Evolutionary conservation across 2,888 invertebrate species (phyloP), one percentile per base, ranked within the genome.

Genomic region (Patella ulyssiponensis): DNA sequence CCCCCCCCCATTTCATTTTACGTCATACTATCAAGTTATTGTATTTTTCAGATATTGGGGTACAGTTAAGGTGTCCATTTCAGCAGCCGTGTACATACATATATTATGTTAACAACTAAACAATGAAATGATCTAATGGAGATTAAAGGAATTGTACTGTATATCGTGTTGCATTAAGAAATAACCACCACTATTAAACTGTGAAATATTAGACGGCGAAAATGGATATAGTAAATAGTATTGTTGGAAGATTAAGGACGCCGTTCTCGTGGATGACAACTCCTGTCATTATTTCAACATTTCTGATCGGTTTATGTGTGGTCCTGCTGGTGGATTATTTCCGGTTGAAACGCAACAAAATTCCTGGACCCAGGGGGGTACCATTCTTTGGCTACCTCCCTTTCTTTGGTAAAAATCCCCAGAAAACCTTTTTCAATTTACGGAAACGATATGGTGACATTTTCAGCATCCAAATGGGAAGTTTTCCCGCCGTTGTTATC

Each of bases 311-410:
- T 11, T 64, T 64, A 23, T 23, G 20, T 12, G 23, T 23, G 12
- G 64, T 64, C 20, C 15, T 64, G 64, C 14, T 64, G 64, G 2
- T 23, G 0, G 20, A 64, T 11, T 23, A 64, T 5, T 64, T 64
- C 15, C 20, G 20, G 11, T 3, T 14, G 20, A 23, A 64, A 15
- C 17, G 58, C 75, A 75, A 80, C 12, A 76, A 69, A 72, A 78
- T 81, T 7, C 82, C 82, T 0, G 83, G 83, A 7, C 84, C 84
- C 1, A 76, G 79, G 76, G 81, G 82, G 44, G 74, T 81, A 33
- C 84, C 84, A 15, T 12, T 84, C 15, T 53, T 84, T 5, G 84
- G 84, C 27, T 74, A 84, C 69, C 74, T 84, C 12, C 81, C 80
- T 23, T 73, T 80, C 20, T 64, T 83, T 12, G 79, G 80, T 17